Conservation (phyloP, 2,888 invertebrate species). For the Eledona agricola region DNA sequence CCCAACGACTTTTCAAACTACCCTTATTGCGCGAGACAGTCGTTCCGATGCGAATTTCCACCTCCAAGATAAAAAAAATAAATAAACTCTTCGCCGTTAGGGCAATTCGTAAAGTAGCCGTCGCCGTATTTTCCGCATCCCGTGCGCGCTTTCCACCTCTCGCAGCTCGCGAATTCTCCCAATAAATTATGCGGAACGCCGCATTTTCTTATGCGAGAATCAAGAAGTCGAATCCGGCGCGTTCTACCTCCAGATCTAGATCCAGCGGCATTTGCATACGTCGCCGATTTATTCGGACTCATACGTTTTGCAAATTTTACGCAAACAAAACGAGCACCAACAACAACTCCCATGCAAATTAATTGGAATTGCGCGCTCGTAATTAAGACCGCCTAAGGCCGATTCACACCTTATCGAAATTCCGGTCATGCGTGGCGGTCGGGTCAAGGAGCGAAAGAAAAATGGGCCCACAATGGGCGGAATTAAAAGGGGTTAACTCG, state of each 20-base stretch:
- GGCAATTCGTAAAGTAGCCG: slow-evolving; percentile 56
- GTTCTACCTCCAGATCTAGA: slow-evolving; percentile 54
- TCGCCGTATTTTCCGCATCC: slow-evolving; percentile 52
- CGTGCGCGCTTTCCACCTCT: slow-evolving; percentile 48
- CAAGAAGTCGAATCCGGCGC: slow-evolving; percentile 18
- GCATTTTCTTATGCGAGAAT: slow-evolving; percentile 54
- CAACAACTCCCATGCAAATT: slow-evolving; percentile 59
- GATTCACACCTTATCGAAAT: slow-evolving; percentile 35
- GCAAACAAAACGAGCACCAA: slow-evolving; percentile 54
- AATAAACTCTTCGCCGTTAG: slow-evolving; percentile 33
- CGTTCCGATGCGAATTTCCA: slow-evolving; percentile 26
- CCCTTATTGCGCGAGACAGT: slow-evolving; percentile 47
- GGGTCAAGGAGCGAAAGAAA: too few species aligned
- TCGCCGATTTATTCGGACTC: slow-evolving; percentile 55
- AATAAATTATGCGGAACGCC: slow-evolving; percentile 55
- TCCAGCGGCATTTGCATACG: slow-evolving; percentile 60
- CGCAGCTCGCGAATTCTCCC: slow-evolving; percentile 53
- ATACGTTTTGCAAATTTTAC: slow-evolving; percentile 57
- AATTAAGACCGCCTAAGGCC: too few species aligned
- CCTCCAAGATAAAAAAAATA: slow-evolving; percentile 15
- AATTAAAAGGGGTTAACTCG: slow-evolving; percentile 59
- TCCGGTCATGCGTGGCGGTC: neutral
- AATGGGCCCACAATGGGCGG: slow-evolving; percentile 60
- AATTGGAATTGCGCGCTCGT: slow-evolving; percentile 59
- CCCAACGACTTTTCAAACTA: slow-evolving; percentile 57